Evolutionary conservation across 1,140 invertebrate genomes (phyloP).

Genomic region (Lepidurus couesii): DNA sequence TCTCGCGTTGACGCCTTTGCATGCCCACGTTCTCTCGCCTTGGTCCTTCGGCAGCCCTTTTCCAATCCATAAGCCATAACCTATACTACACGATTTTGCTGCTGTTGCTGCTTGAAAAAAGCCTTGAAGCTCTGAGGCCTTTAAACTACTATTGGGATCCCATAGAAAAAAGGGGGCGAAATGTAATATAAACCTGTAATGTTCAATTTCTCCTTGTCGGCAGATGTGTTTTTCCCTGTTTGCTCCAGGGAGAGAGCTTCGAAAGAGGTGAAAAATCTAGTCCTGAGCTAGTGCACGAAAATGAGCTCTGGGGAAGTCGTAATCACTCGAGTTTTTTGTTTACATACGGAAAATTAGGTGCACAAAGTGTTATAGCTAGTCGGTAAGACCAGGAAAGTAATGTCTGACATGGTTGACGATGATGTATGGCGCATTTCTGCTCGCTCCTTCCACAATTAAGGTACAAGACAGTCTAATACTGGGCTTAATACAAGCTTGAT

Average conservation of each 20-base stretch:
- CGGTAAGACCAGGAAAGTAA: neutral
- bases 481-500: neutral
- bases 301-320: too few species aligned
- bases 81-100: conserved; percentile 11
- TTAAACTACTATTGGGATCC: neutral
- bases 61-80: conserved; percentile 2
- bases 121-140: neutral
- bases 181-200: too few species aligned
- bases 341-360: too few species aligned
- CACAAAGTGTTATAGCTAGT: too few species aligned
- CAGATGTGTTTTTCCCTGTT: too few species aligned
- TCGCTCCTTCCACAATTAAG: neutral
- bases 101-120: neutral
- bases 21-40: neutral
- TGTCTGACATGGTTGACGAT: neutral
- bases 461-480: neutral
- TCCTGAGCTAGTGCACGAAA: too few species aligned
- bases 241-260: too few species aligned
- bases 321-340: too few species aligned
- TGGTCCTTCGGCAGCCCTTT: conserved; percentile 8
- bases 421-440: conserved; percentile 17
- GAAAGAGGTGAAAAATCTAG: too few species aligned
- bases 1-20: conserved; percentile 17
- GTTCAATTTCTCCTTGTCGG: too few species aligned
- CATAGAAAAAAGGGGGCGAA: too few species aligned